Percentiles rank a stretch among this genome's conserved stretches.
These are phyloP conservation scores for Belgica antarctica DNA, from an alignment of 2,888 invertebrate species.

Conservation along the genomic window DNA sequence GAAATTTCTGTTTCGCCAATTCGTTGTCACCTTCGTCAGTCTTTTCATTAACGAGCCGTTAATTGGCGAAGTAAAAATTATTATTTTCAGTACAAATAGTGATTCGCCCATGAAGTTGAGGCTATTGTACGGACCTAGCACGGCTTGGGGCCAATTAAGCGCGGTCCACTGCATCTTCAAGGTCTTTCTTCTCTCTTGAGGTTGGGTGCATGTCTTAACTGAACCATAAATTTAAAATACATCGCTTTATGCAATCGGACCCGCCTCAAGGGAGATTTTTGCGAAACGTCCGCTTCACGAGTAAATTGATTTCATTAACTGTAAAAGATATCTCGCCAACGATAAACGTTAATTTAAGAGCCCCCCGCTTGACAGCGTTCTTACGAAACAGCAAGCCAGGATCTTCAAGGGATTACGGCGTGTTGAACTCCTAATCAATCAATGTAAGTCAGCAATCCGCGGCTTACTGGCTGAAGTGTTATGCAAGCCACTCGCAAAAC, in stretches of 20 bases:
- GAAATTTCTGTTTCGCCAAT: background rate
- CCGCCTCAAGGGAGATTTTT: background rate
- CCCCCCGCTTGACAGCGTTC: background rate
- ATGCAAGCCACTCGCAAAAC: background rate
- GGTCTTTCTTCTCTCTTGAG: slow-evolving; percentile 10
- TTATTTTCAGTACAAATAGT: background rate
- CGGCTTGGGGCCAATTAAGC: slow-evolving; percentile 2
- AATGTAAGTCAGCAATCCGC: background rate
- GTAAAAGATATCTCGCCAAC: background rate
- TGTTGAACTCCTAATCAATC: background rate
- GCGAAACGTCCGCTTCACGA: background rate
- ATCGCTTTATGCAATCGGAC: slow-evolving; percentile 6
- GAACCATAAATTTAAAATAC: background rate
- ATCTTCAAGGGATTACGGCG: too few relatives aligned
- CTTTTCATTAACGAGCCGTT: slow-evolving; percentile 1
- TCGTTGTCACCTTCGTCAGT: slow-evolving; percentile 7
- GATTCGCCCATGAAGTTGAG: background rate
- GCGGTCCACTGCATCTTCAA: slow-evolving; percentile 21
- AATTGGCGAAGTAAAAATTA: background rate
- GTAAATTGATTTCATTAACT: background rate
- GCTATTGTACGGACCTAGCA: slow-evolving; percentile 3
- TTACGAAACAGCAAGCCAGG: background rate
- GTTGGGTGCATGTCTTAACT: slow-evolving; percentile 2
- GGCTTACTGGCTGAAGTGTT: background rate
- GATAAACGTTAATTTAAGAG: background rate